Conservation (phyloP, 1,140 invertebrate species). For the Parapsyche elsis region DNA sequence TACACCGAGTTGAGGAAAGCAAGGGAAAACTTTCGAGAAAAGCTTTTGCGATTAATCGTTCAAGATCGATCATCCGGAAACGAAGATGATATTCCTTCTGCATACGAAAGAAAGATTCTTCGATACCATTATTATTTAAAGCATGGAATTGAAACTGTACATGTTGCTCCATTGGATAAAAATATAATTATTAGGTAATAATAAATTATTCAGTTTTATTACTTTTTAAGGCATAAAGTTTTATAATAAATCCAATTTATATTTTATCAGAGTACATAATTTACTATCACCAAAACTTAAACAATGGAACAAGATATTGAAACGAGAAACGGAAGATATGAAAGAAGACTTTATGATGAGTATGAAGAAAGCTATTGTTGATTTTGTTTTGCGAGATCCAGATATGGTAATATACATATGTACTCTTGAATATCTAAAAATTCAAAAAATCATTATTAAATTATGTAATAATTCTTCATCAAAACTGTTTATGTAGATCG, state of each 20-base stretch:
- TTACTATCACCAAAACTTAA: conserved; percentile 66
- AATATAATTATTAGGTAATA: conserved; percentile 70
- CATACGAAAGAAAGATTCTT: conserved; percentile 76
- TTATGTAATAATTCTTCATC: neutral
- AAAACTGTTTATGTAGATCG: conserved; percentile 60
- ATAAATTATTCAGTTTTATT: neutral
- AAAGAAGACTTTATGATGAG: conserved; percentile 84
- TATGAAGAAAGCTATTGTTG: conserved; percentile 88
- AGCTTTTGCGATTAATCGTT: conserved; percentile 80
- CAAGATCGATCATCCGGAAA: conserved; percentile 64
- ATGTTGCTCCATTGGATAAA: conserved; percentile 82
- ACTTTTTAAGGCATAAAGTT: conserved; percentile 2
- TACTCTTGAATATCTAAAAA: neutral
- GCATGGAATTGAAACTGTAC: conserved; percentile 87
- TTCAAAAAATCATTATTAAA: neutral
- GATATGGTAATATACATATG: conserved; percentile 60
- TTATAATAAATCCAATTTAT: conserved; percentile 32
- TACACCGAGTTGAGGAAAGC: conserved; percentile 78
- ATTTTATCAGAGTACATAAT: conserved; percentile 62
- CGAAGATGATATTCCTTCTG: conserved; percentile 65
- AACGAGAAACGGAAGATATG: conserved; percentile 72
- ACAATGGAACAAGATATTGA: conserved; percentile 70
- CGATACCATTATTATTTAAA: conserved; percentile 92
- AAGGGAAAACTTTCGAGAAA: conserved; percentile 83
- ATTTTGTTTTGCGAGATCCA: conserved; percentile 88